Evolutionary conservation across 2,888 invertebrate genomes (phyloP), one percentile per base, ranked within the genome.

Genomic region (Torymus tubicola): DNA sequence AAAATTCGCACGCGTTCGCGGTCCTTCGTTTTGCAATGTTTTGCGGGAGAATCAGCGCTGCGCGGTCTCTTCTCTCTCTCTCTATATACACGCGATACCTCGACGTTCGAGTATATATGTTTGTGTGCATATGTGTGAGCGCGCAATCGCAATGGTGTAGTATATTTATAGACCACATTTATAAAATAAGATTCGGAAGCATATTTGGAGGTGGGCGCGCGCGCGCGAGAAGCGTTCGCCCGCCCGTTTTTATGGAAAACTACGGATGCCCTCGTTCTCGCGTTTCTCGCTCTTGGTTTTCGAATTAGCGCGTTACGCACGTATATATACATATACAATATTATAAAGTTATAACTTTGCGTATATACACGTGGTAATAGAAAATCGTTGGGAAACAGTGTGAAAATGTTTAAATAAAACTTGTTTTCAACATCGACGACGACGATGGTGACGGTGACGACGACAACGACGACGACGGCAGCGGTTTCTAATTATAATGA

Each of bases 11-110:
- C 42, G 5, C 42, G 1, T 8, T 5, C 0, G 42, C 5, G 42
- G 42, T 42, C 8, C 50, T 68, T 75, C 74, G 78, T 81, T 81
- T 78, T 79, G 78, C 76, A 81, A 81, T 79, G 81, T 81, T 81
- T 81, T 81, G 75, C 52, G 81, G 78, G 68, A 42, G 42, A 81
- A 81, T 78, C 78, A 42, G 42, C 5, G 8, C 42, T 42, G 61
- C 53, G 21, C 2, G 21, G 21, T 21, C 21, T n/a, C n/a, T n/a
- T n/a, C n/a, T n/a, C n/a, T n/a, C n/a, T n/a, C 57, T 64, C 64
- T 58, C 77, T 21, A 65, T 74, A 60, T 61, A 55, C 31, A 14
- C 69, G 24, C 69, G 21, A 50, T 58, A 18, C 60, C 64, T 63
- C 12, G 16, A 10, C 65, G n/a, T 52, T 16, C 69, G 8, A 5